Percentiles rank a stretch among this genome's conserved stretches.
These are phyloP conservation scores for Tapirus terrestris DNA, from an alignment of 2,113 vertebrate species.

Conservation along the genomic window DNA sequence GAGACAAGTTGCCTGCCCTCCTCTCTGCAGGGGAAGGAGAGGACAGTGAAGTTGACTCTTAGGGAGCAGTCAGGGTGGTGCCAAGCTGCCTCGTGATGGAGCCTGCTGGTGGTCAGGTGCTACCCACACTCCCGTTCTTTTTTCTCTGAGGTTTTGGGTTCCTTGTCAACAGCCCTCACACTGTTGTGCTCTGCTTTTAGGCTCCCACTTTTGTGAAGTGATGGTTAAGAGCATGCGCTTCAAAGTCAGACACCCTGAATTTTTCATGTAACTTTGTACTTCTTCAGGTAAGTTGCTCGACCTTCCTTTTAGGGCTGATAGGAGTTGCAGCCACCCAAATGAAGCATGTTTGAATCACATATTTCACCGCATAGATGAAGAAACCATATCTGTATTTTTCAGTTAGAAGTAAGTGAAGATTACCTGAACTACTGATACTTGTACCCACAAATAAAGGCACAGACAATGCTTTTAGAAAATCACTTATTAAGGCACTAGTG, in stretches of 20 bases:
- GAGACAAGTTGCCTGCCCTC: neutral
- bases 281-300: neutral
- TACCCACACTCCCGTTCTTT: neutral
- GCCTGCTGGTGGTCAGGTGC: no score
- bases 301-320: neutral
- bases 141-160: neutral
- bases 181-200: neutral
- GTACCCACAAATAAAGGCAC: neutral
- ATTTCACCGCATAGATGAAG: neutral
- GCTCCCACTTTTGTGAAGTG: neutral
- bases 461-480: neutral
- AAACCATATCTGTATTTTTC: neutral
- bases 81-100: neutral
- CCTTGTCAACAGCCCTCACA: neutral
- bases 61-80: neutral
- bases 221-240: neutral
- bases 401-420: neutral
- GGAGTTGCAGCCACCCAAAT: neutral
- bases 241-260: neutral
- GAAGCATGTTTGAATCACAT: neutral
- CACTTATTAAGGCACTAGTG: neutral
- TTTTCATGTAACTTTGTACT: neutral
- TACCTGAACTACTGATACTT: neutral
- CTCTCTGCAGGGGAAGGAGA: neutral
- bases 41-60: neutral